Base-by-base conservation (phyloP, 2,888 invertebrate genomes). In the Lithophane socia region DNA sequence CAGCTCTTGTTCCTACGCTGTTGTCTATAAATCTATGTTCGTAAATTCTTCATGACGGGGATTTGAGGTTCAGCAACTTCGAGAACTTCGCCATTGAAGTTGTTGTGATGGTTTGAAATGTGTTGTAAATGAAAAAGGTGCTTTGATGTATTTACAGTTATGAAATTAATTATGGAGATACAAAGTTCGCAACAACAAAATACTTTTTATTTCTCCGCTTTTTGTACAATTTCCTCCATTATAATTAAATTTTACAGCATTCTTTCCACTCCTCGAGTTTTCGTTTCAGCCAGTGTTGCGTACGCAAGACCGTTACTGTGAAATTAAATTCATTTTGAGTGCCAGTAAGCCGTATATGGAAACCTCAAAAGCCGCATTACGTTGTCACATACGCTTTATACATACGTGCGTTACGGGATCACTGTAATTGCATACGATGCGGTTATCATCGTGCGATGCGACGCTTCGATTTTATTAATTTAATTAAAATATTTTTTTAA, bases 341-440 rank as follows among this genome's bases (percentile, higher is more conserved):
- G 86, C 88, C 86, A 86, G 87, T 87, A 87, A 84, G 87, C 89
- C 83, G 82, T 89, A 88, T 87, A 81, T 42, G 79, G 85, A 88
- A 91, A 92, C 90, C 92, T 90, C 91, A 91, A 92, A 92, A 91
- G 91, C 88, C 85, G 90, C 88, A 89, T 90, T 88, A 91, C 88
- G 88, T 87, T 90, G 90, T 89, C 91, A 78, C 77, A 75, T 85
- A 80, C 86, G 73, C 81, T 87, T 86, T 79, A 86, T 79, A 80
- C 66, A 71, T 77, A 83, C 80, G 79, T 82, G 69, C 66, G 76
- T 76, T 83, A 83, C 58, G 44, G 89, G 92, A 93, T 94, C 93
- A 94, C 90, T 89, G 91, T 94, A 92, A 94, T 94, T 93, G 91
- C 91, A 91, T 92, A 88, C 87, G 92, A 91, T 90, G 88, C 87